A percentile compares a stretch with the other conserved stretches of the same genome.
phyloP scores from a whole-genome alignment of 1,140 invertebrate genomes.

The Zaprionus ornatus region DNA sequence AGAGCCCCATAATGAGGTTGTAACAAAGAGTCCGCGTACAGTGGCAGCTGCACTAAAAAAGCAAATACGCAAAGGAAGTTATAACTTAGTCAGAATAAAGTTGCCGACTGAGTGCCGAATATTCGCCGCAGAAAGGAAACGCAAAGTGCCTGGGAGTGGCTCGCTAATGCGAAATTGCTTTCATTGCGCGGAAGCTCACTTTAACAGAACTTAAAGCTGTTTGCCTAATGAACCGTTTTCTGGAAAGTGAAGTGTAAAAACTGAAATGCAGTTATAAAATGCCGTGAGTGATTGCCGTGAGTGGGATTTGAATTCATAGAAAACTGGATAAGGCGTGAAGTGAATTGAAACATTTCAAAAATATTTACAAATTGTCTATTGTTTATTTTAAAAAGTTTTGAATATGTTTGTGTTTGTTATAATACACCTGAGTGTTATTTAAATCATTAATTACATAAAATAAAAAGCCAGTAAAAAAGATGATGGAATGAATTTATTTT shows the following conservation, averaged over 20 bases:
- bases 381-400: not conserved
- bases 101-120: slow-evolving; percentile 23
- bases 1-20: slow-evolving; percentile 20
- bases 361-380: not conserved
- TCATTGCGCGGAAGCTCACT: slow-evolving; percentile 24
- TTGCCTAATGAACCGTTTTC: slow-evolving; percentile 44
- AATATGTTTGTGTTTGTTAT: not conserved
- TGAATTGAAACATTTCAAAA: not conserved
- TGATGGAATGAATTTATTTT: not conserved
- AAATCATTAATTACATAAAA: not conserved
- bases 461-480: not conserved
- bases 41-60: slow-evolving; percentile 2
- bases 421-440: not conserved
- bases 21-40: slow-evolving; percentile 13
- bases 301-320: not conserved
- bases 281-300: not conserved
- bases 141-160: slow-evolving; percentile 20
- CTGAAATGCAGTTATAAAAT: slow-evolving; percentile 4
- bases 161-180: slow-evolving; percentile 13
- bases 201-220: slow-evolving; percentile 22
- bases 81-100: slow-evolving; percentile 26
- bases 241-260: slow-evolving; percentile 28
- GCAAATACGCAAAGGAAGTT: slow-evolving; percentile 31
- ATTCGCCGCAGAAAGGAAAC: slow-evolving; percentile 10
- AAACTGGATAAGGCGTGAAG: not conserved